phyloP scores from a whole-genome alignment of 2,113 vertebrate species.

The Megaptera novaeangliae region DNA sequence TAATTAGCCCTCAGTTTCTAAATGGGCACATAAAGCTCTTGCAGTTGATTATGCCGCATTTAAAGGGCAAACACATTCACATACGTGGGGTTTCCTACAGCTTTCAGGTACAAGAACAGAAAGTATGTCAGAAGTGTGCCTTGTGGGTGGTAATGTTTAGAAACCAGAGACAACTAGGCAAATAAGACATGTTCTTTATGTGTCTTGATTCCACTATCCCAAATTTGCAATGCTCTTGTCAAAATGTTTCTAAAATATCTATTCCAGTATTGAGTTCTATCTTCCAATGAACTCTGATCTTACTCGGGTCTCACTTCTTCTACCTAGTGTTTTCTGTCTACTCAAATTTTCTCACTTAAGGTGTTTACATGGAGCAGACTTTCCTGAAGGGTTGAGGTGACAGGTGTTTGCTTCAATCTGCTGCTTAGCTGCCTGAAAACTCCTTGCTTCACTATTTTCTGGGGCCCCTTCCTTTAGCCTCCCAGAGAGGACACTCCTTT shows the following conservation, averaged over 20 bases:
- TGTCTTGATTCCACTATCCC: not conserved
- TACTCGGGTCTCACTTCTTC: not conserved
- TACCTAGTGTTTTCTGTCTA: not conserved
- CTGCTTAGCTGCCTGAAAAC: not conserved
- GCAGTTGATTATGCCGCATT: not conserved
- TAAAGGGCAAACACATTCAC: not conserved
- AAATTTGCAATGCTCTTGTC: not conserved
- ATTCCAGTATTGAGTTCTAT: not conserved
- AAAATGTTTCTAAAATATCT: not conserved
- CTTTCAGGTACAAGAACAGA: not conserved
- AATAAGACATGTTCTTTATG: not conserved
- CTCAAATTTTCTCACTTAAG: not conserved
- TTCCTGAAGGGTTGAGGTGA: not conserved
- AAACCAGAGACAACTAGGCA: not conserved
- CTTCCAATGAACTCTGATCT: not conserved
- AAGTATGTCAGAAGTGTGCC: not conserved
- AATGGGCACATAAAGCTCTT: not conserved
- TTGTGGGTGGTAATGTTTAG: not conserved
- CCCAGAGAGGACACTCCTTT: not conserved
- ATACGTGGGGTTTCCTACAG: not conserved
- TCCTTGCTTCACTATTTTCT: not conserved
- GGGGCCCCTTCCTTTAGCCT: not conserved
- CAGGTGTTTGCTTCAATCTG: not conserved
- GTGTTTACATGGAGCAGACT: not conserved
- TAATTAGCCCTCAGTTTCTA: not conserved